Percentiles rank a stretch among this genome's conserved stretches.
Evolutionary conservation across 2,797 vertebrate species (phyloP).

Genomic region (Poecile montanus): DNA sequence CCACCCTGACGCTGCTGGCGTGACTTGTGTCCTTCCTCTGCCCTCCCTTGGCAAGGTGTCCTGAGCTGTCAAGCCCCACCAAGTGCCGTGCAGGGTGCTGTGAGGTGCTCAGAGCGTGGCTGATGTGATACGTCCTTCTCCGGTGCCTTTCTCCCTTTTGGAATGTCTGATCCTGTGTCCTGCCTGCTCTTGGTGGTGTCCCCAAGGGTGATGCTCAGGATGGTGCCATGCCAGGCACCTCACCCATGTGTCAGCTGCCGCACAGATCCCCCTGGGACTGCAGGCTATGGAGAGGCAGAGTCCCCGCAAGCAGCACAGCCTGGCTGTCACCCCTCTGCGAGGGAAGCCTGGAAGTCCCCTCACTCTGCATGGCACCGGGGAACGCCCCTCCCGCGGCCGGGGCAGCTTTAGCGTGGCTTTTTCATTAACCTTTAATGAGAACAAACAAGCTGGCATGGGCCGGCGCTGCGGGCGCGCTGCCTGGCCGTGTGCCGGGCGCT

Average conservation of each 20-base stretch:
- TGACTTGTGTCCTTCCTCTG: background rate
- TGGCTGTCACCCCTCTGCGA: background rate
- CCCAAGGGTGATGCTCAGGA: rapidly evolving
- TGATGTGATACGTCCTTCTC: background rate
- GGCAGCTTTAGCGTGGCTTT: background rate
- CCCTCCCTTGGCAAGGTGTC: background rate
- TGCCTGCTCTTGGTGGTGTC: background rate
- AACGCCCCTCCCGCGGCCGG: background rate
- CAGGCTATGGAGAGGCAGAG: rapidly evolving
- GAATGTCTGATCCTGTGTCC: background rate
- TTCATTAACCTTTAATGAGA: slow-evolving; percentile 68
- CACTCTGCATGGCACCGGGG: rapidly evolving
- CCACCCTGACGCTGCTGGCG: rapidly evolving
- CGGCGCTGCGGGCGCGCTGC: background rate
- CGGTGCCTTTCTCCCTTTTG: rapidly evolving
- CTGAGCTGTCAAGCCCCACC: background rate
- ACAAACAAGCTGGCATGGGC: slow-evolving; percentile 56
- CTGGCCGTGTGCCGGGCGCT: background rate
- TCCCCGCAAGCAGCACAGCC: background rate
- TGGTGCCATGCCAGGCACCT: background rate
- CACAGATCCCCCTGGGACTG: background rate
- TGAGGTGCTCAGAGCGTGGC: background rate
- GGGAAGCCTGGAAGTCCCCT: background rate
- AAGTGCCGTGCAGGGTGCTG: rapidly evolving
- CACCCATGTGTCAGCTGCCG: background rate